Evolutionary conservation across 2,888 invertebrate species (phyloP).

Genomic region (Idaea dimidiata): DNA sequence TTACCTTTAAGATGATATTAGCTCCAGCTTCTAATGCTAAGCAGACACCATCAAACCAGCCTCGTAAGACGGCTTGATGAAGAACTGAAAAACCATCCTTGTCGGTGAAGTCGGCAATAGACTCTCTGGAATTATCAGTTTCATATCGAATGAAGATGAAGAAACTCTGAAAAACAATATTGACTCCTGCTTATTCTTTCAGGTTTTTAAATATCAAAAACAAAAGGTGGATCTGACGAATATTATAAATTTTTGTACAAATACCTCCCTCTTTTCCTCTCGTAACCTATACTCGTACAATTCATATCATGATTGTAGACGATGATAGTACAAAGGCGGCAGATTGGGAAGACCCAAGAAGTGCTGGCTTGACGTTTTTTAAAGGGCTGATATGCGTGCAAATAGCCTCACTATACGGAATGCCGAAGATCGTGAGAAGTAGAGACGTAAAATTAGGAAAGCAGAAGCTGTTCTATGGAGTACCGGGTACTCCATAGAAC

Average conservation of each 20-base stretch:
- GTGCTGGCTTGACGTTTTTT: too few species aligned
- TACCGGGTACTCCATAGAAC: too few species aligned
- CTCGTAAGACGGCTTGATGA: conserved; percentile 50
- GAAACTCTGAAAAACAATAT: conserved; percentile 7
- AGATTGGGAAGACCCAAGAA: too few species aligned
- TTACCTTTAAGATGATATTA: conserved; percentile 41
- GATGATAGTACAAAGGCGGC: too few species aligned
- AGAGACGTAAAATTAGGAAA: too few species aligned
- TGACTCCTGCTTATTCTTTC: neutral
- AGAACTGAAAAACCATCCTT: conserved; percentile 55
- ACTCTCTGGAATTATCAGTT: conserved; percentile 2
- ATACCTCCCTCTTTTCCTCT: conserved; percentile 23
- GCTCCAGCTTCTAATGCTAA: conserved; percentile 60
- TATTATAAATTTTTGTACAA: conserved; percentile 42
- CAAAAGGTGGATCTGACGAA: too few species aligned
- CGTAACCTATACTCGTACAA: too few species aligned
- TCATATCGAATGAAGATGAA: conserved; percentile 8
- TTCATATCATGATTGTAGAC: too few species aligned
- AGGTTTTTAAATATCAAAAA: neutral
- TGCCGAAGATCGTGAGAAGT: too few species aligned
- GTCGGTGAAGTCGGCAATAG: conserved; percentile 41
- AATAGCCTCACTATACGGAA: too few species aligned
- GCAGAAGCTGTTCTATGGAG: too few species aligned
- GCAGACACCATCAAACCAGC: conserved; percentile 56
- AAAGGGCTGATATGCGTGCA: too few species aligned